A percentile compares a stretch with the other conserved stretches of the same genome.
phyloP scores from a whole-genome alignment of 2,797 vertebrate genomes.

The Mormyrops attenuatus region DNA sequence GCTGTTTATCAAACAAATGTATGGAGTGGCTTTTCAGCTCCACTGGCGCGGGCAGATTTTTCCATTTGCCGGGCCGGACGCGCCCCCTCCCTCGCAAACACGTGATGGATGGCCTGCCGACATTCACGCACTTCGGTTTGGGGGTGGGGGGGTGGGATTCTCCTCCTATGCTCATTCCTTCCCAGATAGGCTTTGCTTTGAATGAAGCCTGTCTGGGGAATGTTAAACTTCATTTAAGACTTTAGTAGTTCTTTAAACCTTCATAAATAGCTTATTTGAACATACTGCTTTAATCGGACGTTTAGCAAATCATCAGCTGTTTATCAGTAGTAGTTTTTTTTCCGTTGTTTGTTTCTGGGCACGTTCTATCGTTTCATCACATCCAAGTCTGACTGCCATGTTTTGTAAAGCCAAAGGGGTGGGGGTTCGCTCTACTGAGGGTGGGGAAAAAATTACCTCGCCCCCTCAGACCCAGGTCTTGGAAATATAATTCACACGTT shows the following conservation, averaged over 20 bases:
- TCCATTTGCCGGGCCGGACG: conserved; percentile 49
- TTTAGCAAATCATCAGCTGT: background rate
- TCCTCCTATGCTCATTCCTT: background rate
- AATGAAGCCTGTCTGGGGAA: background rate
- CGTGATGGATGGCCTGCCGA: conserved; percentile 19
- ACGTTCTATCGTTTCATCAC: background rate
- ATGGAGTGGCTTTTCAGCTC: conserved; percentile 64
- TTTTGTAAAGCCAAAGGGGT: background rate
- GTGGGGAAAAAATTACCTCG: background rate
- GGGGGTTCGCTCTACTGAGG: background rate
- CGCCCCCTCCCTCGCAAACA: background rate
- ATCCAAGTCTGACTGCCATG: background rate
- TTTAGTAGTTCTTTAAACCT: background rate
- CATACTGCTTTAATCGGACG: background rate
- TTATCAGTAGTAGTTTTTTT: background rate
- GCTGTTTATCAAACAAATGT: conserved; percentile 48
- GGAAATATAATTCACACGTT: background rate
- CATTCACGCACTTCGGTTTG: background rate
- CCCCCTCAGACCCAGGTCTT: background rate
- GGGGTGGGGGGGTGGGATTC: background rate
- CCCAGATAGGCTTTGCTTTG: background rate
- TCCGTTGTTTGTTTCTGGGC: background rate
- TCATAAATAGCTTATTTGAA: background rate
- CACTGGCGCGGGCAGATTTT: conserved; percentile 64
- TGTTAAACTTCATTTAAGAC: background rate